Conservation (phyloP, 1,140 invertebrate genomes). For the Meloidogyne chitwoodi region DNA sequence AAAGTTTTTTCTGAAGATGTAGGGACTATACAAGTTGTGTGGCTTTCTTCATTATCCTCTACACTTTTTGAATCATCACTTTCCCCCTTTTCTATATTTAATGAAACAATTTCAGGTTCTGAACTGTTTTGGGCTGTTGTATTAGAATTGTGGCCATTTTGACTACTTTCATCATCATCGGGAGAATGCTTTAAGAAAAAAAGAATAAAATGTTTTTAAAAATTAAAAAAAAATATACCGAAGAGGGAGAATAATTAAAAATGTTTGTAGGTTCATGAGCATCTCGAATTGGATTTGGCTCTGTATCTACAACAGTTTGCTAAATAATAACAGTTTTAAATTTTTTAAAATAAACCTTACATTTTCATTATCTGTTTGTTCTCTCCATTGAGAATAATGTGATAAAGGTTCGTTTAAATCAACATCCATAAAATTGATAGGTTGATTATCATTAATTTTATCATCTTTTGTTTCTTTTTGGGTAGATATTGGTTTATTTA, state of each 20-base stretch:
- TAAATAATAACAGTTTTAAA: slow-evolving; percentile 1
- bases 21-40: not conserved
- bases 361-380: not conserved
- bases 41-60: not conserved
- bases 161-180: slow-evolving; percentile 42
- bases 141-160: slow-evolving; percentile 11
- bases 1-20: slow-evolving; percentile 9
- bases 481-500: not conserved
- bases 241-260: slow-evolving; percentile 48
- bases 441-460: not conserved
- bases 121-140: slow-evolving; percentile 9
- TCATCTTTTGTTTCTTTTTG: not conserved
- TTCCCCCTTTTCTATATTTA: slow-evolving; percentile 20
- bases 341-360: not conserved
- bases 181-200: slow-evolving; percentile 33
- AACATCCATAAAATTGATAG: slow-evolving; percentile 12
- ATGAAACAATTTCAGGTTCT: slow-evolving; percentile 18
- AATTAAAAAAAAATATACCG: slow-evolving; percentile 7
- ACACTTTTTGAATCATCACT: slow-evolving; percentile 12
- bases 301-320: slow-evolving; percentile 42
- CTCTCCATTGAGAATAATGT: slow-evolving; percentile 3
- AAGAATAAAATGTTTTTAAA: not conserved
- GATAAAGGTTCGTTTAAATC: slow-evolving; percentile 12
- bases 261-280: slow-evolving; percentile 35
- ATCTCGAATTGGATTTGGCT: slow-evolving; percentile 53